Evolutionary conservation across 2,888 invertebrate species (phyloP).

Genomic region (Limnephilus marmoratus): DNA sequence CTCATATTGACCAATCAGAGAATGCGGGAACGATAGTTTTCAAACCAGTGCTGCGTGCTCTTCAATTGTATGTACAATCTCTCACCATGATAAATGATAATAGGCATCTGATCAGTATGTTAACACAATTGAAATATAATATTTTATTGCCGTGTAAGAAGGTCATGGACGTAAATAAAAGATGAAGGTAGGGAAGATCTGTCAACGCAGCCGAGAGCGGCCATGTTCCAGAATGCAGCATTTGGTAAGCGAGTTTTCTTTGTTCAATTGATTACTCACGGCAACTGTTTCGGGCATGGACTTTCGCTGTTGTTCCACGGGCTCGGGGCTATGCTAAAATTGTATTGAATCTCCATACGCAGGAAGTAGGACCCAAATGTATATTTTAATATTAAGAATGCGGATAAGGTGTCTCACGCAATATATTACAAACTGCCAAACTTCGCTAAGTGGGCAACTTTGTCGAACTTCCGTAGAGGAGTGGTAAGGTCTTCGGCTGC

Average conservation of each 20-base stretch:
- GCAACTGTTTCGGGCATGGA: background rate
- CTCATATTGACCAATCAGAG: too few species aligned
- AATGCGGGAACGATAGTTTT: background rate
- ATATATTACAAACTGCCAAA: too few species aligned
- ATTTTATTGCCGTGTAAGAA: background rate
- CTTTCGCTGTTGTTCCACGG: constrained; percentile 4
- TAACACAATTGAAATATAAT: background rate
- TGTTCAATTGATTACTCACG: constrained; percentile 39
- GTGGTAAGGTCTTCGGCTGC: background rate
- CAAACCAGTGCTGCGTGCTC: background rate
- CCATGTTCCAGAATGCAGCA: constrained; percentile 40
- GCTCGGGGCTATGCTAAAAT: background rate
- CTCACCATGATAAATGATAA: background rate
- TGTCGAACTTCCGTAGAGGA: background rate
- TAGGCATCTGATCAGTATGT: background rate
- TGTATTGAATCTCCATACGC: background rate
- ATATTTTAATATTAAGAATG: background rate
- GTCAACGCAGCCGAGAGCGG: background rate
- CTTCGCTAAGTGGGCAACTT: background rate
- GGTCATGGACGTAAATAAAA: background rate
- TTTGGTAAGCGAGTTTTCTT: constrained; percentile 45
- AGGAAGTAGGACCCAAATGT: background rate
- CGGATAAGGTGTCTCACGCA: background rate
- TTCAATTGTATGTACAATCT: background rate
- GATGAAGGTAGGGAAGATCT: background rate